Conservation (phyloP, 2,888 invertebrate species). For the Aplocera efformata region DNA sequence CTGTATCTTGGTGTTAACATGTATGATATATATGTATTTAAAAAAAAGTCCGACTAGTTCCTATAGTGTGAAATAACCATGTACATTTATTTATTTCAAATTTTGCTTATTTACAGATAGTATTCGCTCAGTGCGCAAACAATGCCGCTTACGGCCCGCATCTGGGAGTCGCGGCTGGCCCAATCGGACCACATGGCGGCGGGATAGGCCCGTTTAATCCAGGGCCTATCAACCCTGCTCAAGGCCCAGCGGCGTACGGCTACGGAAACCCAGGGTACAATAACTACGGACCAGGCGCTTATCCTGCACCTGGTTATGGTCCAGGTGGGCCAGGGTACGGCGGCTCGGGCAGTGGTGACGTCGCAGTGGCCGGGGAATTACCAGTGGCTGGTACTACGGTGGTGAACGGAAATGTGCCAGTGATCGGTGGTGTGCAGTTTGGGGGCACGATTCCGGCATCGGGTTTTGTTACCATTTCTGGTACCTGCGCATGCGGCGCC, state of each 20-base stretch:
- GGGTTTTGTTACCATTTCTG: constrained; percentile 35
- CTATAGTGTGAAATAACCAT: too few species aligned
- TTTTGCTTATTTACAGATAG: not conserved
- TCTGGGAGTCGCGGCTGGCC: constrained; percentile 4
- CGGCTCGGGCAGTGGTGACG: constrained; percentile 21
- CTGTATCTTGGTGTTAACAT: too few species aligned
- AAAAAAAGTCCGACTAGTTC: too few species aligned
- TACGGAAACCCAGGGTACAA: not conserved
- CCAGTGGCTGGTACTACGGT: constrained; percentile 35
- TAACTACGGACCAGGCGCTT: not conserved
- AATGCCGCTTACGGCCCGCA: constrained; percentile 1
- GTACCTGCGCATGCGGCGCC: constrained; percentile 16
- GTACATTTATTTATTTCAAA: too few species aligned
- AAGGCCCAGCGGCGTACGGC: too few species aligned
- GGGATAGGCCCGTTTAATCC: not conserved
- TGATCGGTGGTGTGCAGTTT: constrained; percentile 39
- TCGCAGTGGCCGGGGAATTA: constrained; percentile 29
- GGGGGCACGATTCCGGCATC: constrained; percentile 37
- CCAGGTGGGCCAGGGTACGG: constrained; percentile 9
- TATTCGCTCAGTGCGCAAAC: not conserved
- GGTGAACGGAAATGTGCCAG: constrained; percentile 40
- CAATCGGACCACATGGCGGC: not conserved
- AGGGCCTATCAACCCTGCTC: not conserved
- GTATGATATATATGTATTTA: too few species aligned
- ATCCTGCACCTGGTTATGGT: not conserved